Percentiles rank a stretch among this genome's conserved stretches.
Conservation (phyloP, 2,113 vertebrate species). For the Pipra filicauda region DNA sequence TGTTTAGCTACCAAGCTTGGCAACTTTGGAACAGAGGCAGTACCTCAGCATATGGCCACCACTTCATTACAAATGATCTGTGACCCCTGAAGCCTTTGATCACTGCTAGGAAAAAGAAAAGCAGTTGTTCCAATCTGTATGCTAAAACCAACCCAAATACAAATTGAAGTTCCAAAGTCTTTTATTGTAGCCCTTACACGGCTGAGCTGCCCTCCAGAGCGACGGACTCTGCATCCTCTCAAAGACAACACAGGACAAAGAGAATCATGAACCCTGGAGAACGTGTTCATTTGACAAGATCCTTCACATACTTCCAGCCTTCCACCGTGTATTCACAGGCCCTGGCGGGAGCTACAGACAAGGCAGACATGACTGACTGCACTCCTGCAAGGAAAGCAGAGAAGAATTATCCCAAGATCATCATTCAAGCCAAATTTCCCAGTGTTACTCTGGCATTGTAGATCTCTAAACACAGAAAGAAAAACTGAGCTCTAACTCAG, state of each 20-base stretch:
- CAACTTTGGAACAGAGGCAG: background rate
- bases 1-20: background rate
- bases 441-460: background rate
- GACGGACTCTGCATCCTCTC: background rate
- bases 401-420: background rate
- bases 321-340: conserved; percentile 78
- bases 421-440: background rate
- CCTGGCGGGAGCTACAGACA: conserved; percentile 85
- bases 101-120: background rate
- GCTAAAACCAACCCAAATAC: conserved; percentile 26
- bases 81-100: background rate
- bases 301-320: conserved; percentile 84
- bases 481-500: background rate
- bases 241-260: background rate
- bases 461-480: background rate
- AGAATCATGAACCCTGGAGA: background rate
- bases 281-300: conserved; percentile 75
- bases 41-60: background rate
- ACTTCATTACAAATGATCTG: background rate
- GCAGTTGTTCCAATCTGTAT: background rate
- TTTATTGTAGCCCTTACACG: conserved; percentile 65
- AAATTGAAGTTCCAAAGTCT: conserved; percentile 24
- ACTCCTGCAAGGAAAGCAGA: conserved; percentile 78
- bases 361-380: conserved; percentile 76
- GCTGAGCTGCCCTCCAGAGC: background rate